A percentile compares a stretch with the other conserved stretches of the same genome.
These are phyloP conservation scores for Centropristis striata DNA, from an alignment of 2,113 vertebrate species.

Conservation along the genomic window DNA sequence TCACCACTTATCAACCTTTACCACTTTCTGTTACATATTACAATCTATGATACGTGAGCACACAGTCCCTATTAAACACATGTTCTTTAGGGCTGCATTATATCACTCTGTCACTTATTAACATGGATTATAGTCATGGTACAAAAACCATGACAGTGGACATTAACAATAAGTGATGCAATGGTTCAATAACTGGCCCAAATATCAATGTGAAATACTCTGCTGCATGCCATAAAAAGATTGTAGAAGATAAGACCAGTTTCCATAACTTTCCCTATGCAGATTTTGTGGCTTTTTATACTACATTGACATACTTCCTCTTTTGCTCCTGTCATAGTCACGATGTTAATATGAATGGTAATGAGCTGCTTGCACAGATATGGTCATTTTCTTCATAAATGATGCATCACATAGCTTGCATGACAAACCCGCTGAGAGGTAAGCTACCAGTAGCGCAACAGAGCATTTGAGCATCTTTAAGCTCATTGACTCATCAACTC, in stretches of 20 bases:
- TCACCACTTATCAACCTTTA: constrained; percentile 44
- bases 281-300: too few species aligned
- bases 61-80: constrained; percentile 32
- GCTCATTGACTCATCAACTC: too few species aligned
- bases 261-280: too few species aligned
- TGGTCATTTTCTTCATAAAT: not conserved
- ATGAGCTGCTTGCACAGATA: too few species aligned
- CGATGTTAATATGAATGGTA: too few species aligned
- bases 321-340: too few species aligned
- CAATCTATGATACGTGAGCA: constrained; percentile 14
- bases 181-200: not conserved
- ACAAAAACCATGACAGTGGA: constrained; percentile 26
- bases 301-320: too few species aligned
- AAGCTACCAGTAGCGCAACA: too few species aligned
- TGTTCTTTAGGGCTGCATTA: constrained; percentile 19
- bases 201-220: not conserved
- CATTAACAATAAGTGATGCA: not conserved
- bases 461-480: not conserved
- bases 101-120: constrained; percentile 41
- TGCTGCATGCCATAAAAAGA: not conserved
- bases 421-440: too few species aligned
- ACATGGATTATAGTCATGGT: constrained; percentile 18
- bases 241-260: not conserved
- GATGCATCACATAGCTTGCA: not conserved
- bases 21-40: constrained; percentile 31